These are phyloP conservation scores for Arctia plantaginis DNA, from an alignment of 2,888 invertebrate species.

Conservation along the genomic window DNA sequence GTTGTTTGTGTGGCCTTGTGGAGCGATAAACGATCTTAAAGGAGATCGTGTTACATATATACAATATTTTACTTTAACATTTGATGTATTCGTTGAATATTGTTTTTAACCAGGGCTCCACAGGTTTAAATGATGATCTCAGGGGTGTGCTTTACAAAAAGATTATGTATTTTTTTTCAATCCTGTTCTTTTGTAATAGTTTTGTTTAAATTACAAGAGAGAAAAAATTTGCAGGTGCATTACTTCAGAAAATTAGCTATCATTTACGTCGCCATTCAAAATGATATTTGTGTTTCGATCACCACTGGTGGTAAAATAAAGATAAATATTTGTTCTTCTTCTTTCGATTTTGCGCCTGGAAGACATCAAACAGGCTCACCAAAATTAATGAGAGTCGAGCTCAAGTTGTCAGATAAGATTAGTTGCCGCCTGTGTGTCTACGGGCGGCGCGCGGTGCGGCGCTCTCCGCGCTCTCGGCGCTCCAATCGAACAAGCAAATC, in stretches of 20 bases:
- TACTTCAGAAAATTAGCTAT: no score
- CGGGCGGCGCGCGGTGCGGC: neutral
- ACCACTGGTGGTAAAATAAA: neutral
- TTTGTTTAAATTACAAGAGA: no score
- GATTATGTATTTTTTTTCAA: no score
- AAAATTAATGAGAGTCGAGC: constrained; percentile 2
- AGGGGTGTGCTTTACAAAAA: no score
- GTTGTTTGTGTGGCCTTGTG: neutral
- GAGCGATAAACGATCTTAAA: neutral
- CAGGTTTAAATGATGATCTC: neutral
- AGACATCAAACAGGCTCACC: neutral
- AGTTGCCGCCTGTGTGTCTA: neutral
- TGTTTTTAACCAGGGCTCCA: neutral
- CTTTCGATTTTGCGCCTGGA: neutral
- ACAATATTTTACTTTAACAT: neutral
- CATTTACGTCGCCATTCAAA: no score
- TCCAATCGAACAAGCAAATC: constrained; percentile 20
- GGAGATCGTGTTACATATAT: neutral
- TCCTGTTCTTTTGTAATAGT: no score
- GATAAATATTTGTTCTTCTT: neutral
- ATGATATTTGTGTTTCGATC: no score
- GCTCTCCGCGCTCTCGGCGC: neutral
- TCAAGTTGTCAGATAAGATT: constrained; percentile 5
- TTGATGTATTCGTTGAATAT: neutral
- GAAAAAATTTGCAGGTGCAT: no score